Evolutionary conservation across 2,888 invertebrate genomes (phyloP), one percentile per base, ranked within the genome.

Genomic region (Agonopterix alstromeriana): DNA sequence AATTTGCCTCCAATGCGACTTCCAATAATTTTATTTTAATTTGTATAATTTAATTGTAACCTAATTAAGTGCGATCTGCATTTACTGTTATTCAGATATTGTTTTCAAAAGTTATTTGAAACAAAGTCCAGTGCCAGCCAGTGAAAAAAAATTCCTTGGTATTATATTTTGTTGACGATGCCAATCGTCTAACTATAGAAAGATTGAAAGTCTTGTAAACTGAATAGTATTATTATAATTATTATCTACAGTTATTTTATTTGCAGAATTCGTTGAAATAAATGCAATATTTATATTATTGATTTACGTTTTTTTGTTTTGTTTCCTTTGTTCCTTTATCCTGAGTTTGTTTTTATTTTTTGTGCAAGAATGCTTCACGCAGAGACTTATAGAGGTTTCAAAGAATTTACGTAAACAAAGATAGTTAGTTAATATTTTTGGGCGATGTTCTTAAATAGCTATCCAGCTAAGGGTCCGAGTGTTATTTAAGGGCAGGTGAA

Each of bases 271-370:
- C 82, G 86, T 88, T 89, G 83, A 89, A 88, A 89, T 89, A 89
- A 89, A 89, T 85, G 82, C 84, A 89, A 89, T 89, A 89, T 89
- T 89, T 89, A 89, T 88, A 89, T 89, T 89, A 87, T 84, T 86
- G 82, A 84, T 73, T 83, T 85, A 83, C 82, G 82, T 83, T 82
- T 82, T 86, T 65, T 69, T 74, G 70, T 67, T 47, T 42, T 14
- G 69, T 76, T 81, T 82, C 77, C 79, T 82, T 76, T 48, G 50
- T 53, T 53, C 46, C 48, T 47, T 53, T 82, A 69, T 77, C 75
- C 73, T 81, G 47, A 70, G 69, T 81, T 81, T 67, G 61, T 75
- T 61, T 73, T 67, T 68, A 70, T 72, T 27, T 68, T 69, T 71
- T 71, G 53, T 66, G 27, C 27, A 27, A 27, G 27, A 27, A 27